Conservation (phyloP, 1,140 invertebrate species). For the Drosophila obscura region DNA sequence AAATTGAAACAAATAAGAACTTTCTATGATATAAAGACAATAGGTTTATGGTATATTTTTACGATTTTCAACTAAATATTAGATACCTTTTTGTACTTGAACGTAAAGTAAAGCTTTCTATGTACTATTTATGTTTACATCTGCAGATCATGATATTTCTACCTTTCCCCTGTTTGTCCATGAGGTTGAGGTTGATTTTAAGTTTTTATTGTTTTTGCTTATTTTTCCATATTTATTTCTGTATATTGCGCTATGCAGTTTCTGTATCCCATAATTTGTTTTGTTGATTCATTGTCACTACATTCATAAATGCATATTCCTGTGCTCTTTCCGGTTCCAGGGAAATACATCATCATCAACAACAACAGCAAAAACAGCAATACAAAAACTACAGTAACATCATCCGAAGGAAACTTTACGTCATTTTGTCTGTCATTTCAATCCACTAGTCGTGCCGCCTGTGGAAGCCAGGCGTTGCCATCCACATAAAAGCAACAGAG, state of each 20-base stretch:
- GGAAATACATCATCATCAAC: slow-evolving; percentile 41
- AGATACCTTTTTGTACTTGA: too few species aligned
- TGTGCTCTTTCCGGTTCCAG: slow-evolving; percentile 57
- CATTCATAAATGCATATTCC: slow-evolving; percentile 52
- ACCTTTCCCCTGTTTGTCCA: too few species aligned
- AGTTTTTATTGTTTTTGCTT: slow-evolving; percentile 1
- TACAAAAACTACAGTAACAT: slow-evolving; percentile 18
- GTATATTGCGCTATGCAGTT: slow-evolving; percentile 3
- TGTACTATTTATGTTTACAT: too few species aligned
- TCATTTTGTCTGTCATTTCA: slow-evolving; percentile 58
- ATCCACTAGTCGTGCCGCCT: slow-evolving; percentile 4
- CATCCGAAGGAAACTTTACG: slow-evolving; percentile 16
- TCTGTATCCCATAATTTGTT: slow-evolving; percentile 10
- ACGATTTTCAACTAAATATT: too few species aligned
- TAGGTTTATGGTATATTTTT: too few species aligned
- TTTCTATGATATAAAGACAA: too few species aligned
- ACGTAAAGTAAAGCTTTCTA: too few species aligned
- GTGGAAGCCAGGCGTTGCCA: slow-evolving; percentile 15
- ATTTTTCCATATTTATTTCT: neutral
- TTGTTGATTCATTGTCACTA: slow-evolving; percentile 45
- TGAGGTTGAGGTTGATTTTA: neutral
- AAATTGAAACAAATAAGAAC: too few species aligned
- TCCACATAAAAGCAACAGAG: neutral
- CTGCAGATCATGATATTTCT: too few species aligned
- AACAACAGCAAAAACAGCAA: slow-evolving; percentile 8